phyloP scores from a whole-genome alignment of 2,888 invertebrate species.

The Mythimna lalbum region DNA sequence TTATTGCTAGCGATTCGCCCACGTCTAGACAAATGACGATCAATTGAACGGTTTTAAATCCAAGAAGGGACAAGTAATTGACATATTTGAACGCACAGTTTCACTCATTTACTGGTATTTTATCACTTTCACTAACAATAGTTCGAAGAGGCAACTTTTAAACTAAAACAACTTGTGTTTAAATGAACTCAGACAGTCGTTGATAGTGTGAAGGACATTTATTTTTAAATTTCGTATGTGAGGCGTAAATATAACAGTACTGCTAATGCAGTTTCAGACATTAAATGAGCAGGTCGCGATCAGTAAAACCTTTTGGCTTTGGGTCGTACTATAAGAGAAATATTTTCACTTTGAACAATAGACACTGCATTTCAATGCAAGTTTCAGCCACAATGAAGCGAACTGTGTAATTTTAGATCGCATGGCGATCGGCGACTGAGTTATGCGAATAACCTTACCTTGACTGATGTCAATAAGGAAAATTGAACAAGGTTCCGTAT shows the following conservation, averaged over 20 bases:
- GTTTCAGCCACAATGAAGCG: background rate
- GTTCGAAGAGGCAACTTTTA: too few species aligned
- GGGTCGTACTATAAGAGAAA: background rate
- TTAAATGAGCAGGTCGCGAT: background rate
- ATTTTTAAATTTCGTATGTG: background rate
- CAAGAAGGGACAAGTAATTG: background rate
- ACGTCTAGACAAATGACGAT: background rate
- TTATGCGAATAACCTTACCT: background rate
- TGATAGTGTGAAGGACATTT: conserved; percentile 3
- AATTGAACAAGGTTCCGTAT: background rate
- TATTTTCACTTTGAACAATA: background rate
- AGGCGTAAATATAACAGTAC: background rate
- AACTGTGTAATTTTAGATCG: conserved; percentile 10
- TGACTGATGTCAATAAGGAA: background rate
- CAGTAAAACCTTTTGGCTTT: background rate
- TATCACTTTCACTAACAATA: background rate
- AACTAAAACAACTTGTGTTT: background rate
- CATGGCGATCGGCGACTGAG: background rate
- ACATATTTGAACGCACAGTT: background rate
- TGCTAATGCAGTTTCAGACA: background rate
- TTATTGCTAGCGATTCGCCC: background rate
- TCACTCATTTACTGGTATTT: background rate
- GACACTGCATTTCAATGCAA: background rate
- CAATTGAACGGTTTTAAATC: background rate
- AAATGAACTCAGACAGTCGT: background rate